phyloP scores from a whole-genome alignment of 2,888 invertebrate genomes.

The Tuberolachnus salignus region DNA sequence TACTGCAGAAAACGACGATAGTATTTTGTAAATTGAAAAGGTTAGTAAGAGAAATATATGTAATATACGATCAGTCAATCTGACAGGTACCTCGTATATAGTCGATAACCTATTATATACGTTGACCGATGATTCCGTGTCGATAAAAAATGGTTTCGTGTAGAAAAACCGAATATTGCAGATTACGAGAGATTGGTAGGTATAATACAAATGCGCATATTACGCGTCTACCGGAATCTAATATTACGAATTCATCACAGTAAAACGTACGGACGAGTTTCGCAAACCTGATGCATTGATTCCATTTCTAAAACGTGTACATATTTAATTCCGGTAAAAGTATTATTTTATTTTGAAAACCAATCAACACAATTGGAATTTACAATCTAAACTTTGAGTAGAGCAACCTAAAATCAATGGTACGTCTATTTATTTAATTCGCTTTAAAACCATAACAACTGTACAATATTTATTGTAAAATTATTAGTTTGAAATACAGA shows the following conservation, averaged over 20 bases:
- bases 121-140: conserved; percentile 4
- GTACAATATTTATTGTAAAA: no score
- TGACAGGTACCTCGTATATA: conserved; percentile 14
- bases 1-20: background rate
- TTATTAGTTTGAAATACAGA: no score
- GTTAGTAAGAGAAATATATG: background rate
- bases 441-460: no score
- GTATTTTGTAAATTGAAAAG: conserved; percentile 9
- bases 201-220: background rate
- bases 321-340: no score
- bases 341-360: no score
- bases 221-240: no score
- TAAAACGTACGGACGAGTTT: background rate
- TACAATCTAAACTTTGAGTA: no score
- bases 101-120: background rate
- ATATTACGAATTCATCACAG: no score
- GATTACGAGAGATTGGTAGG: background rate
- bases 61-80: conserved; percentile 1
- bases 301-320: background rate
- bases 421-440: no score
- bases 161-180: conserved; percentile 1
- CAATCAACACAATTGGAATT: no score
- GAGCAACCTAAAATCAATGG: no score
- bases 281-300: background rate
- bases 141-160: conserved; percentile 13